phyloP scores from a whole-genome alignment of 1,140 invertebrate genomes.

The Panulirus ornatus region DNA sequence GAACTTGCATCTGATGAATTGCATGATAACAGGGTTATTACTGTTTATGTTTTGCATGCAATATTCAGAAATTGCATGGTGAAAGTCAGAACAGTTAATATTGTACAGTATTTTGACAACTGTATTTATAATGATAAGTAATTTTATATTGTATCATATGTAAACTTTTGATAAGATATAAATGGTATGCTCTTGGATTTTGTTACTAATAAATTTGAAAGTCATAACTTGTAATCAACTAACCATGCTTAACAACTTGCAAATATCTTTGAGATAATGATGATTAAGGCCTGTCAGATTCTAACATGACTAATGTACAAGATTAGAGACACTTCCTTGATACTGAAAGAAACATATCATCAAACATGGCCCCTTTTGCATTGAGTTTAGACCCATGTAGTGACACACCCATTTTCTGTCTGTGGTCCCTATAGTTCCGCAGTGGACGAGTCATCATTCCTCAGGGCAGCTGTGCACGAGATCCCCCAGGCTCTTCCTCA shows the following conservation, averaged over 20 bases:
- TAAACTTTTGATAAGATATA: not conserved
- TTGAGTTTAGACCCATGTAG: conserved; percentile 39
- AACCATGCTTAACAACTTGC: conserved; percentile 16
- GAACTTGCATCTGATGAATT: conserved; percentile 6
- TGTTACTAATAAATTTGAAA: not conserved
- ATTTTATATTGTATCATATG: conserved; percentile 23
- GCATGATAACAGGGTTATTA: conserved; percentile 5
- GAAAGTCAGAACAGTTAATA: conserved; percentile 2
- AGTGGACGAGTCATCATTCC: conserved; percentile 68
- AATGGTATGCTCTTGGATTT: not conserved
- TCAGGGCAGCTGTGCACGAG: conserved; percentile 65
- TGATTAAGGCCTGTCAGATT: conserved; percentile 21
- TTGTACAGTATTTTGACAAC: not conserved
- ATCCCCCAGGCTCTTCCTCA: conserved; percentile 59
- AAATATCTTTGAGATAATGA: not conserved
- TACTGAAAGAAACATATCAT: conserved; percentile 11
- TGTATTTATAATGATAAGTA: conserved; percentile 1
- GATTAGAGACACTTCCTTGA: not conserved
- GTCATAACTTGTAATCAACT: not conserved
- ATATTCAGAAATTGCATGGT: conserved; percentile 15
- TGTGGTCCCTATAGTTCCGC: conserved; percentile 67
- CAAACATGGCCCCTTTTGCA: conserved; percentile 33
- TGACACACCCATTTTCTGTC: conserved; percentile 60
- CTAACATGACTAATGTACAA: conserved; percentile 34
- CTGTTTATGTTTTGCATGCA: conserved; percentile 45